Conservation (phyloP, 2,113 vertebrate species). For the Balaenoptera acutorostrata region DNA sequence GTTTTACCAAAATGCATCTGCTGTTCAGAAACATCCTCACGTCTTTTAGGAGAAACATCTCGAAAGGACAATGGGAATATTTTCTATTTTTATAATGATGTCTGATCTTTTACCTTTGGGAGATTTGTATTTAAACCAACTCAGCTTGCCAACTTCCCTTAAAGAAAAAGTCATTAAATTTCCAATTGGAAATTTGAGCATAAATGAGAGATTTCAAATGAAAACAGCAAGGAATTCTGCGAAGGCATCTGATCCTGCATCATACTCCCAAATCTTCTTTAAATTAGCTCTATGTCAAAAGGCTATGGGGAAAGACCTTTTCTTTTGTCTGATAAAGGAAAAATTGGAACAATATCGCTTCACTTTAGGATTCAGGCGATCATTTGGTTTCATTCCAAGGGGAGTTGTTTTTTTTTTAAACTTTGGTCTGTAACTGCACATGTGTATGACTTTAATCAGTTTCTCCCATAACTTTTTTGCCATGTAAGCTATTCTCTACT, state of each 20-base stretch:
- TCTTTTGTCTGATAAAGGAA: constrained; percentile 73
- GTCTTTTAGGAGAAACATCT: constrained; percentile 57
- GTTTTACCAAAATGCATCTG: constrained; percentile 69
- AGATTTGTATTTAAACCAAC: constrained; percentile 65
- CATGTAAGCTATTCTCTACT: constrained; percentile 39
- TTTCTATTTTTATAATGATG: constrained; percentile 62
- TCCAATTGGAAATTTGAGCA: constrained; percentile 87
- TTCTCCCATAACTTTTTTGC: constrained; percentile 25
- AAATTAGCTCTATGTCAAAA: constrained; percentile 91
- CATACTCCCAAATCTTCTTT: constrained; percentile 91
- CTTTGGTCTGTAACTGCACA: constrained; percentile 57
- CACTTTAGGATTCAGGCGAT: constrained; percentile 70
- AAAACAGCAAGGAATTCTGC: constrained; percentile 89
- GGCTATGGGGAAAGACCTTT: constrained; percentile 76
- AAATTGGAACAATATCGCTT: constrained; percentile 76
- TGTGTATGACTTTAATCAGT: constrained; percentile 50
- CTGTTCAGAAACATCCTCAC: constrained; percentile 52
- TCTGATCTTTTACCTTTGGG: constrained; percentile 69
- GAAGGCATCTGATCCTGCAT: constrained; percentile 93
- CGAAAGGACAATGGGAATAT: constrained; percentile 55
- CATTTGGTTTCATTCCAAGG: constrained; percentile 72
- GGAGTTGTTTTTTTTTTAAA: constrained; percentile 25
- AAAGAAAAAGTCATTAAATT: constrained; percentile 69
- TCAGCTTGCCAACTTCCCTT: constrained; percentile 61
- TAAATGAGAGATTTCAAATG: constrained; percentile 88